Conservation (phyloP, 2,113 vertebrate species). For the Zosterops hypoxanthus region DNA sequence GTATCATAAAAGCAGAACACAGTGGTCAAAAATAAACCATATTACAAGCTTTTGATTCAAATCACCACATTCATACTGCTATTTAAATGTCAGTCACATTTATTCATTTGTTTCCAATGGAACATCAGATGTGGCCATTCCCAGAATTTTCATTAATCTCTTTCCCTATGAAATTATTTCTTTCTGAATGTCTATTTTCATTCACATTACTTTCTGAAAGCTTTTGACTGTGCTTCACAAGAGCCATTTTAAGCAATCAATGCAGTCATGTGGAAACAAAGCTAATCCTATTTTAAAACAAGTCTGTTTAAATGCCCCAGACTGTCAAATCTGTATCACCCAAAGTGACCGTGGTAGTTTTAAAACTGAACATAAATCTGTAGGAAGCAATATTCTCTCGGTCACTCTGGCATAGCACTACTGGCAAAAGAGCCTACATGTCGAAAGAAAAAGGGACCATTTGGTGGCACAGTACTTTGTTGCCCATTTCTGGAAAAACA, state of each 20-base stretch:
- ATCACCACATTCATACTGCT: not conserved
- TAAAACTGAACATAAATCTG: not conserved
- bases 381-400: not conserved
- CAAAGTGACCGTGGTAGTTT: not conserved
- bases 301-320: not conserved
- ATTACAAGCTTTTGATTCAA: not conserved
- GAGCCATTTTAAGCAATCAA: not conserved
- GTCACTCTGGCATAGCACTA: not conserved
- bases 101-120: not conserved
- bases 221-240: not conserved
- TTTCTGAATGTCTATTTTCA: not conserved
- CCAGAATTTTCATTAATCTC: not conserved
- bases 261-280: conserved; percentile 21
- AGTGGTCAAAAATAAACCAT: not conserved
- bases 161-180: not conserved
- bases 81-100: not conserved
- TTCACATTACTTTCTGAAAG: not conserved
- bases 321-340: not conserved
- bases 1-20: not conserved
- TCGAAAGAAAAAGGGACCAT: not conserved
- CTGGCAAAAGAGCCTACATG: not conserved
- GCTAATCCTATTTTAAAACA: conserved; percentile 16
- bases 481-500: not conserved
- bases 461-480: not conserved
- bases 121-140: not conserved